Evolutionary conservation across 2,888 invertebrate genomes (phyloP).

Genomic region (Scaptomyza reducta): DNA sequence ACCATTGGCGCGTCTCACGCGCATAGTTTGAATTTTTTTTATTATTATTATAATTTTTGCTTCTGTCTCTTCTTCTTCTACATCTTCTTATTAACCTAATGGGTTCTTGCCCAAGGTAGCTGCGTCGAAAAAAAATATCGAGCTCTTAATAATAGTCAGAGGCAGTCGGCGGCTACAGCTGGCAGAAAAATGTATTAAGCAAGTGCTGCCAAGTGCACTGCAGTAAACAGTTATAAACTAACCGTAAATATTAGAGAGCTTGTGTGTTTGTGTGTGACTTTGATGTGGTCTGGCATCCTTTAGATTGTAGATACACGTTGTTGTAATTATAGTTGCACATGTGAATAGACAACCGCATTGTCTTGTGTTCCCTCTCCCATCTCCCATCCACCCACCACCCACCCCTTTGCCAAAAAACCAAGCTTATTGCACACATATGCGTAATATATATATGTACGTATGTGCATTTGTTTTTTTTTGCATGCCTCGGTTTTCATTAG

Average conservation of each 20-base stretch:
- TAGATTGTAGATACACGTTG: slow-evolving; percentile 38
- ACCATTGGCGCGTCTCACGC: slow-evolving; percentile 74
- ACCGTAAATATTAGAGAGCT: slow-evolving; percentile 25
- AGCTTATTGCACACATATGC: slow-evolving; percentile 35
- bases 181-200: slow-evolving; percentile 67
- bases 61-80: slow-evolving; percentile 21
- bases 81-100: slow-evolving; percentile 77
- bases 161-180: slow-evolving; percentile 31
- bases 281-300: slow-evolving; percentile 67
- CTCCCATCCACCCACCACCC: background rate
- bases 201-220: slow-evolving; percentile 73
- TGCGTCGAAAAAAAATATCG: slow-evolving; percentile 18
- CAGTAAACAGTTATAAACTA: slow-evolving; percentile 62
- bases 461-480: slow-evolving; percentile 8
- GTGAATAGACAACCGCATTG: slow-evolving; percentile 64
- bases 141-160: slow-evolving; percentile 56
- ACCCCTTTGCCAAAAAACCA: slow-evolving; percentile 10
- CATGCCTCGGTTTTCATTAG: slow-evolving; percentile 57
- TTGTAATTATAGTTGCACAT: slow-evolving; percentile 61
- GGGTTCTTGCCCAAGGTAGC: slow-evolving; percentile 68
- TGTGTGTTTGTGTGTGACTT: slow-evolving; percentile 48
- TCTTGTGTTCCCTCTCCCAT: slow-evolving; percentile 33
- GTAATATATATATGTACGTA: slow-evolving; percentile 1
- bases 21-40: slow-evolving; percentile 66
- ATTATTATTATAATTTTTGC: slow-evolving; percentile 4